These are phyloP conservation scores for Fragum whitleyi DNA, from an alignment of 2,888 invertebrate species.

Conservation along the genomic window DNA sequence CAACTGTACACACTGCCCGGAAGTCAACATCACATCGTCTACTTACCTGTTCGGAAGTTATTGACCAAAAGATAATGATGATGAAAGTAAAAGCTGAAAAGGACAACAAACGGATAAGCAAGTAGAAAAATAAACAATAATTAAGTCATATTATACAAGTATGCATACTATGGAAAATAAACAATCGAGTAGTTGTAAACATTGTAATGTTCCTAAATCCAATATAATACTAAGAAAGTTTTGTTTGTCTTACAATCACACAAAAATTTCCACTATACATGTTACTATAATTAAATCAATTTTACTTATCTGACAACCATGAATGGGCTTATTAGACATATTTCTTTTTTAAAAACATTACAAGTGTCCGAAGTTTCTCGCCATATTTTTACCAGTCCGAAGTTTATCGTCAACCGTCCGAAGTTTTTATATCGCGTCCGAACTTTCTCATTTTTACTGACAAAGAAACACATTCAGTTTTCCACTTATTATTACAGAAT, in stretches of 20 bases:
- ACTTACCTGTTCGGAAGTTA: conserved; percentile 28
- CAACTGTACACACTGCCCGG: conserved; percentile 1
- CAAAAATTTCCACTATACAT: neutral
- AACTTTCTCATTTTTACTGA: conserved; percentile 15
- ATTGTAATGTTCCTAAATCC: neutral
- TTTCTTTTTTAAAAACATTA: conserved; percentile 25
- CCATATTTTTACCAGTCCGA: neutral
- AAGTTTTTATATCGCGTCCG: conserved; percentile 18
- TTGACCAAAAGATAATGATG: conserved; percentile 3
- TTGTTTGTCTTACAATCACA: conserved; percentile 1
- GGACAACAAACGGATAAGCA: conserved; percentile 4
- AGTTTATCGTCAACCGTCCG: no score
- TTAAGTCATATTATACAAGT: conserved; percentile 4
- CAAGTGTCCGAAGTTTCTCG: conserved; percentile 16
- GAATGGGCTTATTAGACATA: conserved; percentile 4
- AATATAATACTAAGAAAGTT: neutral
- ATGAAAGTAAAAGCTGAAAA: conserved; percentile 8
- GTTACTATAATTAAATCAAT: conserved; percentile 4
- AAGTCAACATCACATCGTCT: conserved; percentile 32
- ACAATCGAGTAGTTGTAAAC: conserved; percentile 1
- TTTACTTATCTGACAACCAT: conserved; percentile 2
- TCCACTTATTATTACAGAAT: neutral
- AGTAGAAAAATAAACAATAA: conserved; percentile 1
- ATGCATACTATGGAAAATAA: conserved; percentile 4
- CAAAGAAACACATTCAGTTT: conserved; percentile 4